phyloP scores from a whole-genome alignment of 2,797 vertebrate genomes.

The Podargus strigoides region DNA sequence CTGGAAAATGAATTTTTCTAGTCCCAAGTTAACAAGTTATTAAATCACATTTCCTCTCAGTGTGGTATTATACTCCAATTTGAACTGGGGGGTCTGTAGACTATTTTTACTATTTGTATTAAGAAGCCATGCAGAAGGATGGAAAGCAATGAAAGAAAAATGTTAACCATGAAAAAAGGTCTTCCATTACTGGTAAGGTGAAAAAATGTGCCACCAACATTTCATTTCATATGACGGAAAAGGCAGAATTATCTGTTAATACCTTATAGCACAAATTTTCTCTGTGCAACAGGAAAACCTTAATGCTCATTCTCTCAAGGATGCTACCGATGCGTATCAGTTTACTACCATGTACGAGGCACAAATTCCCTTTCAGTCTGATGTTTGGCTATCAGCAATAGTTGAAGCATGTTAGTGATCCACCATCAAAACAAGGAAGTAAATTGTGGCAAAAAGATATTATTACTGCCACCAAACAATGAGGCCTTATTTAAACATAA shows the following conservation, averaged over 20 bases:
- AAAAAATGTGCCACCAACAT: background rate
- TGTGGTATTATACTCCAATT: background rate
- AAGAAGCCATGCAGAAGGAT: background rate
- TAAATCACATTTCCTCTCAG: slow-evolving; percentile 30
- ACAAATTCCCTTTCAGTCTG: background rate
- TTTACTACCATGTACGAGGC: background rate
- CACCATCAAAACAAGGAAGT: background rate
- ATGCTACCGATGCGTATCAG: rapidly evolving
- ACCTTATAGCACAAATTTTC: background rate
- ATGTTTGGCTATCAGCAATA: background rate
- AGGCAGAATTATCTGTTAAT: background rate
- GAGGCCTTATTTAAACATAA: background rate
- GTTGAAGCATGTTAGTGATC: background rate
- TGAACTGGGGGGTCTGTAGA: background rate
- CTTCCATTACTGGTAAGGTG: background rate
- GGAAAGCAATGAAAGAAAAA: background rate
- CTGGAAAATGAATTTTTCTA: slow-evolving; percentile 35
- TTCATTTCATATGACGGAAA: background rate
- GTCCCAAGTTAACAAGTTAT: slow-evolving; percentile 52
- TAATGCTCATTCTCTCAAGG: background rate
- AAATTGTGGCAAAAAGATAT: background rate
- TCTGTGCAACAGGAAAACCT: background rate
- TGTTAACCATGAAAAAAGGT: background rate
- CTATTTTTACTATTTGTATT: background rate
- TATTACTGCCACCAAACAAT: background rate